These are phyloP conservation scores for Apogon talboti DNA, from an alignment of 2,797 vertebrate species.

Conservation along the genomic window DNA sequence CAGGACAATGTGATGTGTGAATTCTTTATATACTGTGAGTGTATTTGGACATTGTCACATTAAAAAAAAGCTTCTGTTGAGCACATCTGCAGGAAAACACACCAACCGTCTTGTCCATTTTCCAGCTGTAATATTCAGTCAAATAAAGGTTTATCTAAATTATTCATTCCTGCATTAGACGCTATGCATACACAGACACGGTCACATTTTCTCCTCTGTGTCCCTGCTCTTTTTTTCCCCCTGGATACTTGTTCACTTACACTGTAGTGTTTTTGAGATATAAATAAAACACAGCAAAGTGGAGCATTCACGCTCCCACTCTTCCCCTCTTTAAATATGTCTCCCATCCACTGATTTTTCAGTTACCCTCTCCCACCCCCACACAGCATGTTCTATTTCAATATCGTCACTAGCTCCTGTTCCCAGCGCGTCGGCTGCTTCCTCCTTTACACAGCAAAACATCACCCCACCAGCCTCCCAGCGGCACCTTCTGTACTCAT, in stretches of 20 bases:
- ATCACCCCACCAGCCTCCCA: constrained; percentile 66
- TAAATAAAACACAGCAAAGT: constrained; percentile 77
- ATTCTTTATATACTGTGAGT: neutral
- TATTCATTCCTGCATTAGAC: constrained; percentile 48
- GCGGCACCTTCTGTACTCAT: constrained; percentile 45
- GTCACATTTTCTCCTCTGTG: constrained; percentile 15
- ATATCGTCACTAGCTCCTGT: constrained; percentile 60
- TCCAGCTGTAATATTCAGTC: neutral
- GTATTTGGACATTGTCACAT: constrained; percentile 25
- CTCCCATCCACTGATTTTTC: constrained; percentile 45
- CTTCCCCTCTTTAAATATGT: constrained; percentile 26
- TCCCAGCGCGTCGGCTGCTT: constrained; percentile 43
- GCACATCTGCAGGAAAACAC: constrained; percentile 18
- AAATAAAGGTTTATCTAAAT: constrained; percentile 42
- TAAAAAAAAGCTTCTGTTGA: constrained; percentile 4
- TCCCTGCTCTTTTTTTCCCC: constrained; percentile 27
- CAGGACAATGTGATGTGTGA: constrained; percentile 6
- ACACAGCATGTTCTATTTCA: constrained; percentile 69
- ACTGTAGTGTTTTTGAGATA: constrained; percentile 61
- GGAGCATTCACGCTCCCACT: constrained; percentile 59
- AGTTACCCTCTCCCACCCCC: constrained; percentile 41
- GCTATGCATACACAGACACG: constrained; percentile 15
- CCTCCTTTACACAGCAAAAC: constrained; percentile 77
- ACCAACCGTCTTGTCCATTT: neutral
- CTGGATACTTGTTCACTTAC: constrained; percentile 28